Conservation (phyloP, 1,140 invertebrate genomes). For the Trichogramma pretiosum region DNA sequence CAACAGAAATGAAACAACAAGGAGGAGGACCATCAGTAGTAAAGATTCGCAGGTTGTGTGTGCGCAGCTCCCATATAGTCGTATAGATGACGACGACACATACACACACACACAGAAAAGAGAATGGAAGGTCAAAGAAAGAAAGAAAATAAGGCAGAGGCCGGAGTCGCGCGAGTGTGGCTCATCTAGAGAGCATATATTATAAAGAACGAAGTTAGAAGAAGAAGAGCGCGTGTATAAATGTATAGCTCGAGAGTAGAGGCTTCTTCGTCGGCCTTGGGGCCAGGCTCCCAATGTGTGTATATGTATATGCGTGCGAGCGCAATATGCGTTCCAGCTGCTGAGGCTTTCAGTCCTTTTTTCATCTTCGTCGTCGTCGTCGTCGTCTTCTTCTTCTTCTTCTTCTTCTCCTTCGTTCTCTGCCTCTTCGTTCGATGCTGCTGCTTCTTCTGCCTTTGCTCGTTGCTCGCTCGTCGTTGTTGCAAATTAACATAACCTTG, state of each 20-base stretch:
- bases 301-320: too few relatives aligned
- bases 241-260: too few relatives aligned
- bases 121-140: neutral
- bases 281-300: neutral
- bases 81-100: too few relatives aligned
- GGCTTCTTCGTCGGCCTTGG: conserved; percentile 10
- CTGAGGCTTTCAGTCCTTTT: neutral
- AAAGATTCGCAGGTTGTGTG: too few relatives aligned
- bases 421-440: neutral
- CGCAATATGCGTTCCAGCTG: conserved; percentile 5
- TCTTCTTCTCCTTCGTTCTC: neutral
- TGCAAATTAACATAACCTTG: conserved; percentile 34
- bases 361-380: too few relatives aligned
- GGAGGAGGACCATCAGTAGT: too few relatives aligned
- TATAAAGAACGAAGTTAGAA: too few relatives aligned
- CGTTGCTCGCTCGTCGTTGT: conserved; percentile 16
- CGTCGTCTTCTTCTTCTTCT: too few relatives aligned
- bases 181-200: too few relatives aligned
- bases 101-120: neutral
- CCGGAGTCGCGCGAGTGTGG: too few relatives aligned
- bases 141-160: neutral
- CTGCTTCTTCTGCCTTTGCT: conserved; percentile 1
- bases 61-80: neutral
- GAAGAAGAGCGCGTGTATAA: neutral
- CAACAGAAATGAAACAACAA: too few relatives aligned